Evolutionary conservation across 1,140 invertebrate genomes (phyloP), one percentile per base, ranked within the genome.

Genomic region (Microplitis mediator): DNA sequence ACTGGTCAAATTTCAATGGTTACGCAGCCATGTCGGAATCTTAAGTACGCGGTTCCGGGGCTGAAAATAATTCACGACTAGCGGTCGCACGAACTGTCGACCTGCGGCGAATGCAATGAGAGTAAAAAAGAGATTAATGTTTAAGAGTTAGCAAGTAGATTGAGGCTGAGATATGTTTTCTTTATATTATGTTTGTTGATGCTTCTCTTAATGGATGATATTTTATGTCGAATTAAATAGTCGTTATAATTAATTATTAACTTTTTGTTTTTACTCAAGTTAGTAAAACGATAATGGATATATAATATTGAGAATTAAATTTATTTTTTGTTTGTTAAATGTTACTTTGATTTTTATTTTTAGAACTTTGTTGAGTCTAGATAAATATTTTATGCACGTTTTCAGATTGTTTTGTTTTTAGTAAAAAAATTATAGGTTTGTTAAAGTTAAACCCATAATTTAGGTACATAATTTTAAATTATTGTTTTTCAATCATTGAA

Each of bases 61-160:
- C 82, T 83, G 79, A 83, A 85, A 85, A 85, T 85, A 85, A 83
- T 83, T 52, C 78, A 76, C 51, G 35, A 58, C 77, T 73, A 72
- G 76, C 75, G 75, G 82, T 83, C 81, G 82, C 81, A 80, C 80
- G 83, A 85, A 84, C 82, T 84, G 81, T 84, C 79, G 83, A 85
- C 84, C 81, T 81, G 80, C 77, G 76, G 81, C 81, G 83, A 83
- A 85, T 85, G 83, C 81, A 80, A 79, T 67, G 54, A 76, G 75
- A 81, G 81, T 78, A 81, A 84, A 82, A 82, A 75, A 74, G 69
- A 71, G 72, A 71, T 65, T 58, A 73, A 74, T 73, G 75, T 69
- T 58, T 72, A 16, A 61, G 52, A 69, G 61, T 14, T n/a, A 56
- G 39, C 14, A 54, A 36, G 51, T 9, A 54, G 36, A 54, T 45